Evolutionary conservation across 2,888 invertebrate species (phyloP).

Genomic region (Caprella mutica): DNA sequence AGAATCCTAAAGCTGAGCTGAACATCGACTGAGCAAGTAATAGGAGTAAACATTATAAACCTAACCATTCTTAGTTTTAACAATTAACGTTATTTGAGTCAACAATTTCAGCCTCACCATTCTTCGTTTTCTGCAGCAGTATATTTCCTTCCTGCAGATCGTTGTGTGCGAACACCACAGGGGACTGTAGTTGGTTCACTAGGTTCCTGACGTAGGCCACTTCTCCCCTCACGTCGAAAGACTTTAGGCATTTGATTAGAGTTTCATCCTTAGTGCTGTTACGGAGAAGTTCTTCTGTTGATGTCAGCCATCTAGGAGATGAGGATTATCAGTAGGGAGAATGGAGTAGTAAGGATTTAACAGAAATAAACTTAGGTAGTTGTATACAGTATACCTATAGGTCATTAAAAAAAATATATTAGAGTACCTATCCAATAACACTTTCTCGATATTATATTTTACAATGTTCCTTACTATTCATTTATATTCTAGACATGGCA

Average conservation of each 20-base stretch:
- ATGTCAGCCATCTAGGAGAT: constrained; percentile 37
- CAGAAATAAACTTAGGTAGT: not conserved
- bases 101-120: no score
- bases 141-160: constrained; percentile 84
- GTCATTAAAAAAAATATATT: not conserved
- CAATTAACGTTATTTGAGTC: no score
- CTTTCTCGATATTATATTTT: not conserved
- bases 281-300: constrained; percentile 36
- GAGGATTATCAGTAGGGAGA: no score
- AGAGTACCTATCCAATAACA: not conserved
- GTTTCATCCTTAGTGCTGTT: constrained; percentile 17
- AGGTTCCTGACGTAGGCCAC: constrained; percentile 56
- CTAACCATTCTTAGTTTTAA: no score
- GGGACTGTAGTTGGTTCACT: constrained; percentile 49
- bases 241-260: constrained; percentile 39
- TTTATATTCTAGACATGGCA: no score
- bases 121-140: constrained; percentile 44
- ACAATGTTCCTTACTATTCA: no score
- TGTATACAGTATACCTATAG: not conserved
- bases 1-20: no score
- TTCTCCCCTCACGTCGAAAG: constrained; percentile 54
- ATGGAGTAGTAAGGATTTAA: not conserved
- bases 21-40: no score
- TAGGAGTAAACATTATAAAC: no score
- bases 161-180: constrained; percentile 88